These are phyloP conservation scores for Noctua pronuba DNA, from an alignment of 2,888 invertebrate genomes.

Conservation along the genomic window DNA sequence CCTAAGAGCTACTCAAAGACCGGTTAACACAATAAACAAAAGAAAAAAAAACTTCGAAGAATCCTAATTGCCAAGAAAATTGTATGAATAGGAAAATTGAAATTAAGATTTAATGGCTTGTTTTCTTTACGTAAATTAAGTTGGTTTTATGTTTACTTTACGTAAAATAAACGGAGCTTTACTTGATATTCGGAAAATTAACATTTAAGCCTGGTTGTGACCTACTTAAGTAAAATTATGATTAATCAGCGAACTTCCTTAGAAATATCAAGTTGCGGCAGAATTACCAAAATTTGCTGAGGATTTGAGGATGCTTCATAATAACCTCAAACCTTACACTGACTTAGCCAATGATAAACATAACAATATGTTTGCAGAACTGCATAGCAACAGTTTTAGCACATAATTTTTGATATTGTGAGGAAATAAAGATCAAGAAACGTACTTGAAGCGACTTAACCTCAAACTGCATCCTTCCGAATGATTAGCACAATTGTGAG, in stretches of 20 bases:
- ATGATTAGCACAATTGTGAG: constrained; percentile 9
- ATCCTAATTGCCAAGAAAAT: constrained; percentile 20
- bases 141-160: constrained; percentile 8
- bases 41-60: constrained; percentile 3
- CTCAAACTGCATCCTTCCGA: constrained; percentile 11
- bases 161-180: constrained; percentile 15
- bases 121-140: constrained; percentile 22
- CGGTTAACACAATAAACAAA: constrained; percentile 21
- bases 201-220: constrained; percentile 14
- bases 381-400: not conserved
- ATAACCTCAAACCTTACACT: not conserved
- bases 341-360: not conserved
- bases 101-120: constrained; percentile 19
- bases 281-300: not conserved
- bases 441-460: constrained; percentile 1
- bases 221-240: constrained; percentile 9
- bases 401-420: constrained; percentile 3
- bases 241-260: constrained; percentile 3
- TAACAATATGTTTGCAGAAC: not conserved
- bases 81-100: constrained; percentile 29
- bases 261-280: not conserved
- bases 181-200: constrained; percentile 19
- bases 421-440: constrained; percentile 17
- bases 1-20: not conserved
- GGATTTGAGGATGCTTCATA: not conserved